These are phyloP conservation scores for Aproaerema taeniolella DNA, from an alignment of 2,888 invertebrate species.

Conservation along the genomic window DNA sequence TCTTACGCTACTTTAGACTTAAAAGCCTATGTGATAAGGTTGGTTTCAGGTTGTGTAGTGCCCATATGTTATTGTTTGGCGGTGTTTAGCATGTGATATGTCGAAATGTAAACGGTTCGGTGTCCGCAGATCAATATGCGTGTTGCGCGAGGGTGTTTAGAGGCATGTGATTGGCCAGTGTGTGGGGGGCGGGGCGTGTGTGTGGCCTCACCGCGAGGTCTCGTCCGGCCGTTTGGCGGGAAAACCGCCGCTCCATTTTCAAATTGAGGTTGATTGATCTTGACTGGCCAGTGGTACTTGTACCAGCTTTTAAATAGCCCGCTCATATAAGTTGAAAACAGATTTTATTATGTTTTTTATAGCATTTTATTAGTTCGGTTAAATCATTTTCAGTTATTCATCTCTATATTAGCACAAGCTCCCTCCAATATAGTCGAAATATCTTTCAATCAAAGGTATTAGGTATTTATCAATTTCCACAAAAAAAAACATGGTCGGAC, in stretches of 20 bases:
- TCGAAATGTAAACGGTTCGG: slow-evolving; percentile 73
- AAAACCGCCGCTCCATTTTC: slow-evolving; percentile 56
- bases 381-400: too few relatives aligned
- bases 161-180: slow-evolving; percentile 68
- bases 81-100: slow-evolving; percentile 75
- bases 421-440: too few relatives aligned
- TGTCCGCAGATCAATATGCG: slow-evolving; percentile 78
- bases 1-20: slow-evolving; percentile 23
- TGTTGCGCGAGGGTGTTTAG: slow-evolving; percentile 68
- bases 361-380: too few relatives aligned
- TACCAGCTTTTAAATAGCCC: too few relatives aligned
- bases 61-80: slow-evolving; percentile 70
- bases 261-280: too few relatives aligned
- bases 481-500: too few relatives aligned
- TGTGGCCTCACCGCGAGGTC: slow-evolving; percentile 60
- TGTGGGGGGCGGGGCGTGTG: slow-evolving; percentile 65
- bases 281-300: too few relatives aligned
- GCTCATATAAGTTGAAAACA: too few relatives aligned
- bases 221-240: slow-evolving; percentile 67
- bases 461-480: too few relatives aligned
- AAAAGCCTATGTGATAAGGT: slow-evolving; percentile 13
- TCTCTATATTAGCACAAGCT: too few relatives aligned
- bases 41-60: slow-evolving; percentile 21
- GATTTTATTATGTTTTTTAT: too few relatives aligned
- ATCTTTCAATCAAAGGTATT: too few relatives aligned